Conservation (phyloP, 2,113 vertebrate genomes). For the Amblyopsis rosae region DNA sequence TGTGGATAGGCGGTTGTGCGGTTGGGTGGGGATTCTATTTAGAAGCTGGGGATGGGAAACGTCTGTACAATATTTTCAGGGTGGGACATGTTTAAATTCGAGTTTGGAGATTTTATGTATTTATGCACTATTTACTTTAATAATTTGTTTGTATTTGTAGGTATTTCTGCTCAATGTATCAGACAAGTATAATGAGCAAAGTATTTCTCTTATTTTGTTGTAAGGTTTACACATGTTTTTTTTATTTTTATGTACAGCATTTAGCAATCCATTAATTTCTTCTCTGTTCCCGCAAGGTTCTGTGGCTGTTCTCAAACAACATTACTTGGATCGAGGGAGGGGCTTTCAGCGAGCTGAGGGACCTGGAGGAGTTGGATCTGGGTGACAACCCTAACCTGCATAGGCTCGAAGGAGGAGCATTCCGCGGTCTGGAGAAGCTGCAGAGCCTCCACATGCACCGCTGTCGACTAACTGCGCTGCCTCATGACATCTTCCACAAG, state of each 20-base stretch:
- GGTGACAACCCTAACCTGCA: conserved; percentile 92
- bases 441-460: conserved; percentile 96
- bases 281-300: conserved; percentile 69
- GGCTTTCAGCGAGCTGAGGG: conserved; percentile 92
- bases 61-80: not conserved
- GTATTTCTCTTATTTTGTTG: not conserved
- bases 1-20: too few relatives aligned
- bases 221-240: not conserved
- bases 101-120: too few relatives aligned
- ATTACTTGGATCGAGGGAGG: conserved; percentile 93
- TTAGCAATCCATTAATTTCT: not conserved
- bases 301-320: conserved; percentile 98
- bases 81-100: too few relatives aligned
- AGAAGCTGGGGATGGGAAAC: not conserved
- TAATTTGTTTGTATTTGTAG: too few relatives aligned
- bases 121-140: too few relatives aligned
- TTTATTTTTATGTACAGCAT: not conserved
- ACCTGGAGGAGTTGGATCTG: conserved; percentile 95
- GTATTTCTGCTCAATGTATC: too few relatives aligned
- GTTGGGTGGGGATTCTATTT: too few relatives aligned
- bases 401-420: conserved; percentile 89
- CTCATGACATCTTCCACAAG: conserved; percentile 89
- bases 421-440: conserved; percentile 91
- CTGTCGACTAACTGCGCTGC: conserved; percentile 89
- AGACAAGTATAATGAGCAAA: too few relatives aligned